Base-by-base conservation (phyloP, 2,888 invertebrate genomes). In the Euzophera pinguis region DNA sequence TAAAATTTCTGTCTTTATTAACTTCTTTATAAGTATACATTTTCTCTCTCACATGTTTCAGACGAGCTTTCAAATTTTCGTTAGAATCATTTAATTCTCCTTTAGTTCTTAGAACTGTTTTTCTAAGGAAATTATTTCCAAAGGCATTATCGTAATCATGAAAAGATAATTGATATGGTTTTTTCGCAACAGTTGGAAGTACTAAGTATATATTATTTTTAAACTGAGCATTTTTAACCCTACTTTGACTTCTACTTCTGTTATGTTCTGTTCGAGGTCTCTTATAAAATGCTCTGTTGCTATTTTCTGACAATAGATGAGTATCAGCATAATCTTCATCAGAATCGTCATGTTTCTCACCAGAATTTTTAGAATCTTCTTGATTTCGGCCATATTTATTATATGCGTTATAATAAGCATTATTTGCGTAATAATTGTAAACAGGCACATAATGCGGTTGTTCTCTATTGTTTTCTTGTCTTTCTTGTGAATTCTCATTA, bases 341-440 rank as follows among this genome's bases (percentile, higher is more conserved):
- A 17, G 17, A n/a, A 12, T 37, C 27, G 6, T 0, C 10, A 16
- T n/a, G 9, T 0, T 17, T 41, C 10, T 17, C 10, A 16, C 6
- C 8, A 9, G 32, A 22, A 22, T 22, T 17, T 41, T 4, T 32
- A 38, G 13, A 38, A 35, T 47, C 38, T 27, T 67, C 63, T 2
- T 51, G 53, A 34, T 78, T 74, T 0, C 76, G 76, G 12, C 75
- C 80, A 8, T 68, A 67, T 16, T 68, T 67, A 53, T 84, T 83
- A 9, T 66, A 52, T 4, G 82, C 65, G 49, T 77, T 77, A 34
- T 68, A 83, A 54, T 75, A 72, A 1, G 79, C 84, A 35, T 78
- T 69, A 6, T 73, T 58, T 0, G 81, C 73, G 3, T 57, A 65
- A 50, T 71, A 78, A 57, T 73, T 71, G 47, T 77, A 69, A n/a